These are phyloP conservation scores for Polypterus bichir DNA, from an alignment of 2,113 vertebrate genomes.

Conservation along the genomic window DNA sequence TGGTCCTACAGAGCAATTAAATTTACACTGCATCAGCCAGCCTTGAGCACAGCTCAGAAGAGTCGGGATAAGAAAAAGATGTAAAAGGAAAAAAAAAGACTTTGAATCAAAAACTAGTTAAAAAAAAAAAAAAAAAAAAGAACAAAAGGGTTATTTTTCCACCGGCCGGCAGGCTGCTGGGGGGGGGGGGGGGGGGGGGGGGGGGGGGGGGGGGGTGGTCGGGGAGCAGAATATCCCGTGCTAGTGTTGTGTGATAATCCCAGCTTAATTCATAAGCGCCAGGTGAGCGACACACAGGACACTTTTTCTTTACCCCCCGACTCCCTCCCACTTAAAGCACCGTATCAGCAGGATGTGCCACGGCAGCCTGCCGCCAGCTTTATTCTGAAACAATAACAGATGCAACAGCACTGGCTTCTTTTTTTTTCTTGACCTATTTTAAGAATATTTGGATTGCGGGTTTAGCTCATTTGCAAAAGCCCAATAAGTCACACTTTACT, in stretches of 20 bases:
- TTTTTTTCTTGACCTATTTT: slow-evolving; percentile 11
- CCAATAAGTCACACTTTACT: neutral
- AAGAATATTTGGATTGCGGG: slow-evolving; percentile 1
- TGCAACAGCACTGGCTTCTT: neutral
- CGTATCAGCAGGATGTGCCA: neutral
- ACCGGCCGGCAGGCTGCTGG: neutral
- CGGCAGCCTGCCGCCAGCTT: no score
- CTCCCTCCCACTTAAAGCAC: no score
- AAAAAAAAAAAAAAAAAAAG: no score
- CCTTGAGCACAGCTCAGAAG: slow-evolving; percentile 1
- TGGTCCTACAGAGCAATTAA: slow-evolving; percentile 12
- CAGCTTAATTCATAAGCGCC: no score
- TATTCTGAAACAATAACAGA: neutral
- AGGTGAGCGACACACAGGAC: no score
- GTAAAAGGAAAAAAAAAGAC: slow-evolving; percentile 5
- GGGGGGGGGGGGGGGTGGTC: neutral
- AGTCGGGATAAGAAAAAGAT: slow-evolving; percentile 1
- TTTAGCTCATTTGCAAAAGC: neutral
- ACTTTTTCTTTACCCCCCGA: no score
- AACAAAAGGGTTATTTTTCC: neutral
- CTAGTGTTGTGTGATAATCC: no score
- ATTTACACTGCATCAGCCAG: slow-evolving; percentile 10
- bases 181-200: neutral
- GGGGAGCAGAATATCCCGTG: no score
- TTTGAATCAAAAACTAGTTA: neutral